Conservation (phyloP, 30 jellyfish, hydroid and myxozoan species). For the Aurelia sp. region DNA sequence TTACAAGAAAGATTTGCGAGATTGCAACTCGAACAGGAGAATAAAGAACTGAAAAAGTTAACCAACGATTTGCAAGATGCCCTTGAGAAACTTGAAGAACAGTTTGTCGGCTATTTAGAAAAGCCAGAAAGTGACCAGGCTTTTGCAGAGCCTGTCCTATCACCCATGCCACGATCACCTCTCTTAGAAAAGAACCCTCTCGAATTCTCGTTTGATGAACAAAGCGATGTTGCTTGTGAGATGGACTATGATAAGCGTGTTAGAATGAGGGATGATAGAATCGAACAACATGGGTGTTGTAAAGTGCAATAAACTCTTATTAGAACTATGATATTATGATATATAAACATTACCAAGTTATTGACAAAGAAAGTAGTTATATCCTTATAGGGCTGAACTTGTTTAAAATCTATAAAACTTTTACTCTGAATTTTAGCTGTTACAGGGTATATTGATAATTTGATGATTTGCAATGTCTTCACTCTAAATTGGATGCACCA, state of each 20-base stretch:
- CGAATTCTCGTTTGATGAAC: conserved; percentile 58
- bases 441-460: too few relatives aligned
- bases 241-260: conserved; percentile 25
- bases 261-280: conserved; percentile 4
- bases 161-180: conserved; percentile 71
- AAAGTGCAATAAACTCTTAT: conserved; percentile 40
- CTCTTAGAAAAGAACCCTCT: conserved; percentile 26
- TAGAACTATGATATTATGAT: too few relatives aligned
- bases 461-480: too few relatives aligned
- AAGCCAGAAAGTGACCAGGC: conserved; percentile 75
- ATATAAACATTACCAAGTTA: neutral
- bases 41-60: conserved; percentile 81
- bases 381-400: neutral
- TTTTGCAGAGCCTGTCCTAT: conserved; percentile 10
- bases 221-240: conserved; percentile 25
- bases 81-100: conserved; percentile 86
- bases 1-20: conserved; percentile 94
- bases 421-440: neutral
- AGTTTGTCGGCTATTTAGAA: conserved; percentile 67
- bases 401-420: neutral
- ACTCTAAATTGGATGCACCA: too few relatives aligned
- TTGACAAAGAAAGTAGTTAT: neutral
- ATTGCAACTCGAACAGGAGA: conserved; percentile 96
- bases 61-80: conserved; percentile 90
- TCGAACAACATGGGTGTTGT: conserved; percentile 72